phyloP scores from a whole-genome alignment of 1,140 invertebrate genomes.

The Scaptomyza pallida region DNA sequence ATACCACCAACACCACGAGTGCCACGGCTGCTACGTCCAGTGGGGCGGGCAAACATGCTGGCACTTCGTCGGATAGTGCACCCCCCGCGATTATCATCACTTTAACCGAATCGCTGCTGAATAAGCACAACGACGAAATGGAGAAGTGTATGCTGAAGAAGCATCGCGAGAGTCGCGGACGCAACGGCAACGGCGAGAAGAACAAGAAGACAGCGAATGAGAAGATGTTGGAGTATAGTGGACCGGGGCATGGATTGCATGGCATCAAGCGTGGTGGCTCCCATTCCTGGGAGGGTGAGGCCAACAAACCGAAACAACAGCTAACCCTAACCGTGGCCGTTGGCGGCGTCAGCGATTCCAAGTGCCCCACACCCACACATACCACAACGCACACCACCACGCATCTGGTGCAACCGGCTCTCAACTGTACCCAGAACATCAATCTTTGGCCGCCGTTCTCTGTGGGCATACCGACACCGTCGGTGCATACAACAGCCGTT shows the following conservation, averaged over 20 bases:
- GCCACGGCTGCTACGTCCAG: neutral
- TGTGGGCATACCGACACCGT: constrained; percentile 84
- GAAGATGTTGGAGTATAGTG: constrained; percentile 69
- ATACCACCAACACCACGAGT: too few species aligned
- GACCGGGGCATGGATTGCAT: constrained; percentile 84
- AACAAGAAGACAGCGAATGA: constrained; percentile 79
- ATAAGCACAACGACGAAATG: constrained; percentile 91
- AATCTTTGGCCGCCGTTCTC: constrained; percentile 87
- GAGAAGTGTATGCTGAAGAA: constrained; percentile 90
- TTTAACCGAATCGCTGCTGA: constrained; percentile 88
- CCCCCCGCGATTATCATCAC: constrained; percentile 69
- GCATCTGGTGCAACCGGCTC: constrained; percentile 1
- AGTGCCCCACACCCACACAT: neutral
- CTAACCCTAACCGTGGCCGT: constrained; percentile 54
- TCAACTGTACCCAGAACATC: constrained; percentile 69
- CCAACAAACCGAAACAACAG: constrained; percentile 85
- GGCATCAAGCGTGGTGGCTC: constrained; percentile 86
- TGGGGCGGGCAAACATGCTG: neutral
- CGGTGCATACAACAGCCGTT: constrained; percentile 75
- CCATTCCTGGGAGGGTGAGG: constrained; percentile 86
- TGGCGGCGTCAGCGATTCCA: neutral
- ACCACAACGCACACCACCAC: neutral
- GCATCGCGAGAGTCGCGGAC: constrained; percentile 87
- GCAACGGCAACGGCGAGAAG: constrained; percentile 85
- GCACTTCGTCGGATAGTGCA: neutral